A percentile compares a stretch with the other conserved stretches of the same genome.
phyloP scores from a whole-genome alignment of 1,140 invertebrate species.

The Pseudomyrmex cubaensis region DNA sequence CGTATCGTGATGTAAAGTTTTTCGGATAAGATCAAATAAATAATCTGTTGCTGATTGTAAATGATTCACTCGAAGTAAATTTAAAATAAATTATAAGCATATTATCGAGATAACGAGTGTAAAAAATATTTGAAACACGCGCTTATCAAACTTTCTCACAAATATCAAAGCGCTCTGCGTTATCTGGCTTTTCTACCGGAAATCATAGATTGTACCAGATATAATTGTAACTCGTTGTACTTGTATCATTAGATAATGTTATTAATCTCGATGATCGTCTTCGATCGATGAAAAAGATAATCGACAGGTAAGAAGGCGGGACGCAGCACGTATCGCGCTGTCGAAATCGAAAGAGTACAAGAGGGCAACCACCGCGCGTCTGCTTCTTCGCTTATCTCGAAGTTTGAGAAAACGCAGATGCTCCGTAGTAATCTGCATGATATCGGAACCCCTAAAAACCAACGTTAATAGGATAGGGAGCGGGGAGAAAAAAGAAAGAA shows the following conservation, averaged over 20 bases:
- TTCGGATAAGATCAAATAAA: slow-evolving; percentile 42
- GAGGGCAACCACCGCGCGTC: slow-evolving; percentile 54
- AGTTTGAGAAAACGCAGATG: slow-evolving; percentile 74
- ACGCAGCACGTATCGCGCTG: slow-evolving; percentile 21
- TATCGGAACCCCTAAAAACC: slow-evolving; percentile 72
- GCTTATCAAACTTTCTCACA: background rate
- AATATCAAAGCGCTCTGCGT: background rate
- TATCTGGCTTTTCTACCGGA: too few species aligned
- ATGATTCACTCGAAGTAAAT: slow-evolving; percentile 22
- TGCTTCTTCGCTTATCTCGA: slow-evolving; percentile 62
- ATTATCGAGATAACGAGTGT: background rate
- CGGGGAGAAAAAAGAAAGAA: slow-evolving; percentile 19
- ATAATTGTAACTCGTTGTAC: background rate
- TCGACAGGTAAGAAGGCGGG: background rate
- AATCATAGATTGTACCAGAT: background rate
- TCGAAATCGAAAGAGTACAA: slow-evolving; percentile 56
- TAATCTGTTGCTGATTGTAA: background rate
- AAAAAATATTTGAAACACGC: background rate
- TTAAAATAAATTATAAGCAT: background rate
- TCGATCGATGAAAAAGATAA: background rate
- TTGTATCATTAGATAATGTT: background rate
- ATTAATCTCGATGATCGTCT: slow-evolving; percentile 24
- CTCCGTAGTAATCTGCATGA: slow-evolving; percentile 67
- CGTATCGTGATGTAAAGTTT: background rate
- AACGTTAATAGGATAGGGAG: slow-evolving; percentile 63